These are phyloP conservation scores for Sigmodon hispidus DNA, from an alignment of 2,113 vertebrate genomes.

Conservation along the genomic window DNA sequence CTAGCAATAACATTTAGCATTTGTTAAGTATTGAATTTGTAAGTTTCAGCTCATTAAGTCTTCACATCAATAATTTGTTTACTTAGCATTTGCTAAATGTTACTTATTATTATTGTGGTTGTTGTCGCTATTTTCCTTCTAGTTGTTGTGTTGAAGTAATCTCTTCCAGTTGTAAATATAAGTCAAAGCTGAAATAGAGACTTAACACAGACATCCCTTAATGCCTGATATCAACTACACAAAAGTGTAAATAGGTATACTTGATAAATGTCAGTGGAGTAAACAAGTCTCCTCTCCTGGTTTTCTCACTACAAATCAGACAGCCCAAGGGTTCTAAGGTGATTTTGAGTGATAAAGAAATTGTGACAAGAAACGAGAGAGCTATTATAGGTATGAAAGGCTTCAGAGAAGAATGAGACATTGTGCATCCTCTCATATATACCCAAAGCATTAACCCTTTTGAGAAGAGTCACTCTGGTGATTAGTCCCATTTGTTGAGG, in stretches of 20 bases:
- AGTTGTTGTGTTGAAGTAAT: not conserved
- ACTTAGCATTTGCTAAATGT: not conserved
- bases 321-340: not conserved
- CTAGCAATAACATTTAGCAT: not conserved
- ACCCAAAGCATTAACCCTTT: not conserved
- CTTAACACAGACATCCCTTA: not conserved
- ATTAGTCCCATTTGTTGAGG: not conserved
- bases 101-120: not conserved
- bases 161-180: not conserved
- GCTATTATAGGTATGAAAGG: not conserved
- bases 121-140: not conserved
- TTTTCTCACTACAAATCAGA: not conserved
- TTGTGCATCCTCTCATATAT: not conserved
- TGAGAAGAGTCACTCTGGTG: not conserved
- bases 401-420: fast-evolving
- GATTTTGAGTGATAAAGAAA: fast-evolving
- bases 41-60: not conserved
- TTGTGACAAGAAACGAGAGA: not conserved
- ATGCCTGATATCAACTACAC: not conserved
- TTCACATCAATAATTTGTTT: not conserved
- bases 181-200: not conserved
- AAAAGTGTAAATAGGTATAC: not conserved
- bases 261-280: not conserved
- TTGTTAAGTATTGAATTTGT: not conserved
- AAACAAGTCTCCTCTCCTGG: not conserved